phyloP scores from a whole-genome alignment of 2,113 vertebrate species.

The Colaptes auratus region DNA sequence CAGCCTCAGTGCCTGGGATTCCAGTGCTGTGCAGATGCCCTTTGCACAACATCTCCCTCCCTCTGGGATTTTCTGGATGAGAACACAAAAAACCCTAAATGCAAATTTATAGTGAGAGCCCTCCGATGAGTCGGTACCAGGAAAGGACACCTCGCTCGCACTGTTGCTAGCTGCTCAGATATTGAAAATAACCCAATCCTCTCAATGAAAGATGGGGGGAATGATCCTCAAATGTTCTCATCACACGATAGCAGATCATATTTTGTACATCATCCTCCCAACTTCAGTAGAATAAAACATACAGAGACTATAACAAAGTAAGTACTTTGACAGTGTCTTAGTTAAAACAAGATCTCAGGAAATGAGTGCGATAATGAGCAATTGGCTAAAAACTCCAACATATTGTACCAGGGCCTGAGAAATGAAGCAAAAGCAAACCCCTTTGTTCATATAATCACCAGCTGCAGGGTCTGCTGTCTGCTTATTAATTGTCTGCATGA shows the following conservation, averaged over 20 bases:
- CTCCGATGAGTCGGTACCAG: background rate
- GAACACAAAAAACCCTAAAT: background rate
- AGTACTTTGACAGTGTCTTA: background rate
- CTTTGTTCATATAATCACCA: conserved; percentile 55
- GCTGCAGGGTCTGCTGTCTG: conserved; percentile 30
- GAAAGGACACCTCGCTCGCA: background rate
- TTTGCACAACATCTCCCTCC: background rate
- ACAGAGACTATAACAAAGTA: background rate
- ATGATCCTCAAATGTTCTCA: background rate
- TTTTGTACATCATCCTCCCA: background rate
- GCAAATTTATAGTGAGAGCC: background rate
- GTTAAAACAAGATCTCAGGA: conserved; percentile 34
- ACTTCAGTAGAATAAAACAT: background rate
- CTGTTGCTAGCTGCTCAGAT: background rate
- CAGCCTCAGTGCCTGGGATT: background rate
- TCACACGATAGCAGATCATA: background rate
- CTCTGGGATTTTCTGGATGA: background rate
- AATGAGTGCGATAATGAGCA: conserved; percentile 49
- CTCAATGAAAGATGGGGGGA: background rate
- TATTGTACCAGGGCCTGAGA: conserved; percentile 45
- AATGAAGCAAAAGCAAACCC: conserved; percentile 33
- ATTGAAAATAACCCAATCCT: background rate
- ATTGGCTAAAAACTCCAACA: conserved; percentile 45
- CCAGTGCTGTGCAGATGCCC: background rate
- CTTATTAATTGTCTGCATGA: conserved; percentile 51